Evolutionary conservation across 2,888 invertebrate species (phyloP), one percentile per base, ranked within the genome.

Genomic region (Apotomis turbidana): DNA sequence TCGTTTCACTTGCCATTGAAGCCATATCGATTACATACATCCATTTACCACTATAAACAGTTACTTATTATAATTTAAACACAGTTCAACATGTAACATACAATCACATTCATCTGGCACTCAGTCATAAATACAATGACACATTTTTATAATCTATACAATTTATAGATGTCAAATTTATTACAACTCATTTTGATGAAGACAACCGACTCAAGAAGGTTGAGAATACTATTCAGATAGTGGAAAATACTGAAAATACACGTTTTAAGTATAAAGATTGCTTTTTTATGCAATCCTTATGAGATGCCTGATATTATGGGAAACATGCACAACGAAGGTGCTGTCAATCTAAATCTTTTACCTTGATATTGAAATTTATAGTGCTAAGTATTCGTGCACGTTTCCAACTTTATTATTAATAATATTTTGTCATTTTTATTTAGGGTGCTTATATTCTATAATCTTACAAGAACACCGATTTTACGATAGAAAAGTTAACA

Each of bases 91-190:
- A 85, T 83, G 70, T 85, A 85, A 87, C 82, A 78, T 88, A 87
- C 87, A 89, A 91, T 91, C 90, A 92, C 91, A 91, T 85, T 87
- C 87, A 85, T 89, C 90, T 92, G 91, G 90, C 91, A 91, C 90
- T 87, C 90, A 77, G 81, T 81, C 68, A 72, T 57, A 68, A 54
- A 68, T 64, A 67, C 58, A 71, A 71, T 62, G 55, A 70, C 73
- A 60, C 66, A 52, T 63, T 72, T 44, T 89, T 85, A 27, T 27
- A 81, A 78, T 78, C 77, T 78, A 78, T 79, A 80, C 78, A 70
- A 76, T 78, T 78, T 74, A 72, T 77, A 74, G 41, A 41, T 49
- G 1, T 10, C 49, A 9, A 49, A 49, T 49, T 49, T 58, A 63
- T n/a, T 54, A 36, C 12, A 41, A 13, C 36, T 38, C 36, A 41